Evolutionary conservation across 2,113 vertebrate species (phyloP).

Genomic region (Lasiurus cinereus): DNA sequence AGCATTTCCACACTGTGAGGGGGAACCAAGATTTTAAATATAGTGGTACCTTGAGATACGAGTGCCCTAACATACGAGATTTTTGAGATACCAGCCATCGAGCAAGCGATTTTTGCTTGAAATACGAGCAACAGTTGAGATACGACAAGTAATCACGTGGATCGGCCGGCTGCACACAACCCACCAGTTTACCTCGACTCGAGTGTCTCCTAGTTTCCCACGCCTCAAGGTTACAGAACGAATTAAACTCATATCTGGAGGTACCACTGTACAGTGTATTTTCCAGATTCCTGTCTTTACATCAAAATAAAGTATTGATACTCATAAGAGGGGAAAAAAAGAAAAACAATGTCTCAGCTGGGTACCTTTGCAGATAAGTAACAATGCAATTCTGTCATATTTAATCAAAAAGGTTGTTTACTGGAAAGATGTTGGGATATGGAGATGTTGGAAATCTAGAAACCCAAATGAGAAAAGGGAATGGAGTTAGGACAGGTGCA

Average conservation of each 20-base stretch:
- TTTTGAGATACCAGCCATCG: too few species aligned
- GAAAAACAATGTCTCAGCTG: neutral
- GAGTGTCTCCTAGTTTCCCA: too few species aligned
- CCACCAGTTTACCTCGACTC: too few species aligned
- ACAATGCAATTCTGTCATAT: neutral
- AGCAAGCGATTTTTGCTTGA: too few species aligned
- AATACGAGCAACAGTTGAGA: too few species aligned
- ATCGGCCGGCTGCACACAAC: too few species aligned
- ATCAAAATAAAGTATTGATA: slow-evolving; percentile 77
- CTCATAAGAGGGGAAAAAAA: too few species aligned
- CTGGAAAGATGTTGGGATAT: neutral
- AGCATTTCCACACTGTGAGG: slow-evolving; percentile 79
- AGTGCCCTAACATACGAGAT: too few species aligned
- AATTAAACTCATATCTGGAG: too few species aligned
- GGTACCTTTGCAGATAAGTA: neutral
- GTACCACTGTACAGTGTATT: slow-evolving; percentile 84
- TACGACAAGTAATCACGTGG: too few species aligned
- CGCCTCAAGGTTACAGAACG: too few species aligned
- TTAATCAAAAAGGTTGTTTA: neutral
- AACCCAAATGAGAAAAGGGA: neutral
- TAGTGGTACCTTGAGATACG: too few species aligned
- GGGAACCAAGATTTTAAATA: slow-evolving; percentile 83
- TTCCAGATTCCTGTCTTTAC: slow-evolving; percentile 83
- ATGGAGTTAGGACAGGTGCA: neutral
- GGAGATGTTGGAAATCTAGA: neutral